phyloP scores from a whole-genome alignment of 92 coral and sea anemone genomes.

The Parazoanthus swiftii region DNA sequence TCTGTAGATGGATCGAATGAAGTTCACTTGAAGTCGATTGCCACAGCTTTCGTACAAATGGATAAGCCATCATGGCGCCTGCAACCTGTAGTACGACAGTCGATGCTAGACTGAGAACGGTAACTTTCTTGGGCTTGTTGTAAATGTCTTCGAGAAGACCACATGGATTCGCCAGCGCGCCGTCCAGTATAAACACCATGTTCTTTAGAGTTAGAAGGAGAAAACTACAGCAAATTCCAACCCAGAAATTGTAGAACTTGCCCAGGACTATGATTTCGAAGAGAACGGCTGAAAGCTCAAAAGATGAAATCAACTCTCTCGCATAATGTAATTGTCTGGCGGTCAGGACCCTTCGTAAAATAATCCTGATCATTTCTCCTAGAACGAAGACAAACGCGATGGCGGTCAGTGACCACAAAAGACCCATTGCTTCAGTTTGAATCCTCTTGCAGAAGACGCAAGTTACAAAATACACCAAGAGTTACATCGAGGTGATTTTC shows the following conservation, averaged over 20 bases:
- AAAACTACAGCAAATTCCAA: slow-evolving; percentile 71
- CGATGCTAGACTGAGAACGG: slow-evolving; percentile 56
- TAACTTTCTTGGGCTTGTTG: slow-evolving; percentile 52
- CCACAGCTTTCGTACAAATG: slow-evolving; percentile 79
- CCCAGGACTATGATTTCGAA: slow-evolving; percentile 89
- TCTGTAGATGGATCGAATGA: slow-evolving; percentile 68
- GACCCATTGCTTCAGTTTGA: slow-evolving; percentile 49
- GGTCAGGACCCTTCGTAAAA: slow-evolving; percentile 48
- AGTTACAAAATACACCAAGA: neutral
- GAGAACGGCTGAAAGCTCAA: slow-evolving; percentile 79
- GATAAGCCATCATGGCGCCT: slow-evolving; percentile 86
- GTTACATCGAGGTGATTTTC: neutral
- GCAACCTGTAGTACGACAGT: slow-evolving; percentile 62
- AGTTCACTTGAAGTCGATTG: slow-evolving; percentile 67
- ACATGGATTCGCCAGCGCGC: slow-evolving; percentile 82
- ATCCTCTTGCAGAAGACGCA: neutral
- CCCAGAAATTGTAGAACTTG: slow-evolving; percentile 66
- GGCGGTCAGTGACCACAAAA: slow-evolving; percentile 74
- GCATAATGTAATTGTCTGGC: slow-evolving; percentile 50
- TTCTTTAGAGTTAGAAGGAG: slow-evolving; percentile 66
- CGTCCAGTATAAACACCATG: slow-evolving; percentile 68
- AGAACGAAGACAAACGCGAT: slow-evolving; percentile 57
- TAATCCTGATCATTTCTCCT: slow-evolving; percentile 64
- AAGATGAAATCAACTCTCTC: slow-evolving; percentile 79
- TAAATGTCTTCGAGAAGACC: slow-evolving; percentile 69